Percentiles rank a stretch among this genome's conserved stretches.
phyloP scores from a whole-genome alignment of 2,113 vertebrate genomes.

The Daboia siamensis region DNA sequence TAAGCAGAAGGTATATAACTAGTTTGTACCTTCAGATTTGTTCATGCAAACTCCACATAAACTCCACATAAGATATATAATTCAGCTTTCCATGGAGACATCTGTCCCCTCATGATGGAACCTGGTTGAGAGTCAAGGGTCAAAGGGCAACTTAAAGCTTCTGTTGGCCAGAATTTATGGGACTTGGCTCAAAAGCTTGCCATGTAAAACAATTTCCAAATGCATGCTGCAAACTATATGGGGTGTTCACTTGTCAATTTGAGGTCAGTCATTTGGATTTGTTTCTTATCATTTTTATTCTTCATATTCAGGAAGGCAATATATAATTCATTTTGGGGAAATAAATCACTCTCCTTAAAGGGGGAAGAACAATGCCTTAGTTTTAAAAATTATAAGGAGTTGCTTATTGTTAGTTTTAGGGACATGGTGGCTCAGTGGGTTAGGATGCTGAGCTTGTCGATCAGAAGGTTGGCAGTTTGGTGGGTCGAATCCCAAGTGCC shows the following conservation, averaged over 20 bases:
- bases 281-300: constrained; percentile 23
- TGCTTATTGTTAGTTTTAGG: neutral
- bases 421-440: no score
- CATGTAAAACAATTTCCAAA: constrained; percentile 31
- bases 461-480: no score
- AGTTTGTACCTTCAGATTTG: neutral
- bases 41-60: neutral
- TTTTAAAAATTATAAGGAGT: neutral
- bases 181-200: constrained; percentile 10
- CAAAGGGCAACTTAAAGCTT: neutral
- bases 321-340: neutral
- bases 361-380: neutral
- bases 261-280: constrained; percentile 27
- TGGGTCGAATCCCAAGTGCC: no score
- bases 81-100: neutral
- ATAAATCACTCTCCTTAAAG: constrained; percentile 21
- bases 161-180: neutral
- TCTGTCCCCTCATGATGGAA: constrained; percentile 6
- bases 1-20: neutral
- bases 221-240: constrained; percentile 6
- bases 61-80: neutral
- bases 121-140: neutral
- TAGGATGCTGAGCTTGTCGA: no score
- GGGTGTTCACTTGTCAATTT: constrained; percentile 14
- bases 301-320: constrained; percentile 16